Conservation (phyloP, 2,797 vertebrate species). For the Periophthalmus magnuspinnatus region DNA sequence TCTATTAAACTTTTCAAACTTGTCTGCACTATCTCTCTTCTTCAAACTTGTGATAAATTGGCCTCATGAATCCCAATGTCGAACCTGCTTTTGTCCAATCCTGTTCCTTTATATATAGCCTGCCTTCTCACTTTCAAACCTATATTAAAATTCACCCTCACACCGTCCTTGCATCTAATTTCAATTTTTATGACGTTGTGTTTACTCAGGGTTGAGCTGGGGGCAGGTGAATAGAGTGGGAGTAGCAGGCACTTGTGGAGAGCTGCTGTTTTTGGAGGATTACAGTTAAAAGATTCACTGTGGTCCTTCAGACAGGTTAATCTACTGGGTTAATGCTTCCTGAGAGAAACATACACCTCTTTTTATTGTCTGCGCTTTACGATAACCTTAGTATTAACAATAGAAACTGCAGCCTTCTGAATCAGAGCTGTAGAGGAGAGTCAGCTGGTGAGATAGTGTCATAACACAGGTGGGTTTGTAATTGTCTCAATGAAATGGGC, state of each 20-base stretch:
- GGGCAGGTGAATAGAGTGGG: constrained; percentile 34
- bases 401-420: constrained; percentile 9
- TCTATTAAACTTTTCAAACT: background rate
- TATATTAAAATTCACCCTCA: constrained; percentile 53
- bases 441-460: constrained; percentile 30
- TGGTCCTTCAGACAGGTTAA: constrained; percentile 37
- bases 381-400: constrained; percentile 1
- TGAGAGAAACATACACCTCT: constrained; percentile 14
- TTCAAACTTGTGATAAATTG: constrained; percentile 48
- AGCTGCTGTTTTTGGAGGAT: constrained; percentile 31
- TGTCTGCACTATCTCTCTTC: background rate
- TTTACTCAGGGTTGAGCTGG: constrained; percentile 52
- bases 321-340: constrained; percentile 32
- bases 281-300: constrained; percentile 31
- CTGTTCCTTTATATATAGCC: constrained; percentile 27
- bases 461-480: constrained; percentile 31
- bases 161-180: constrained; percentile 56
- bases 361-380: constrained; percentile 22
- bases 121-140: constrained; percentile 25
- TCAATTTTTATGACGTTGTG: constrained; percentile 53
- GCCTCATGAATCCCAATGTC: constrained; percentile 70
- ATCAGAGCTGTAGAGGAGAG: constrained; percentile 18
- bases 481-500: constrained; percentile 39
- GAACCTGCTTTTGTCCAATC: constrained; percentile 31
- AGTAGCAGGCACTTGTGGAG: constrained; percentile 26